Evolutionary conservation across 2,113 vertebrate species (phyloP).

Genomic region (Nematolebias whitei): DNA sequence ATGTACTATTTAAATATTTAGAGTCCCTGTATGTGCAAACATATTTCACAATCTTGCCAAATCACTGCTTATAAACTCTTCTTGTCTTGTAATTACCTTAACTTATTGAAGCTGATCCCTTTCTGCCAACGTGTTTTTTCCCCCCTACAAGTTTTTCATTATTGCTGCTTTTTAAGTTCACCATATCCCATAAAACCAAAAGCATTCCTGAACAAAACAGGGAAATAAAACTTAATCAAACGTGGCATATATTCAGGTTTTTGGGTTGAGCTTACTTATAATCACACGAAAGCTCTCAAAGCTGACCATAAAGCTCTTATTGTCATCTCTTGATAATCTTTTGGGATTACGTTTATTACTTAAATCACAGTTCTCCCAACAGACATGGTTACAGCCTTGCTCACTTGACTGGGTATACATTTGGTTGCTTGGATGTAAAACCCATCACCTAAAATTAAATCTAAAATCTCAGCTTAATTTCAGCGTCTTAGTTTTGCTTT

Average conservation of each 20-base stretch:
- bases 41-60: neutral
- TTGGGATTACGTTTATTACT: neutral
- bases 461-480: neutral
- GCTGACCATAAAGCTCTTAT: neutral
- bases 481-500: neutral
- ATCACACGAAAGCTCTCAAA: too few species aligned
- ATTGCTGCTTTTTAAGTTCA: neutral
- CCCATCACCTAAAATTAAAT: neutral
- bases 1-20: neutral
- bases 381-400: neutral
- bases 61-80: neutral
- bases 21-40: conserved; percentile 3
- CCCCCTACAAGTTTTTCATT: too few species aligned
- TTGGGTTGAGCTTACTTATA: neutral
- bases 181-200: neutral
- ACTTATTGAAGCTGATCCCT: neutral
- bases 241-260: too few species aligned
- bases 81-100: neutral
- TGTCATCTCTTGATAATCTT: neutral
- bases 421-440: neutral
- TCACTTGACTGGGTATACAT: neutral
- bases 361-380: neutral
- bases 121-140: too few species aligned
- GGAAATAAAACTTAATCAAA: neutral
- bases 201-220: neutral